Base-by-base conservation (phyloP, 2,888 invertebrate genomes). In the Capitulum mitella region DNA sequence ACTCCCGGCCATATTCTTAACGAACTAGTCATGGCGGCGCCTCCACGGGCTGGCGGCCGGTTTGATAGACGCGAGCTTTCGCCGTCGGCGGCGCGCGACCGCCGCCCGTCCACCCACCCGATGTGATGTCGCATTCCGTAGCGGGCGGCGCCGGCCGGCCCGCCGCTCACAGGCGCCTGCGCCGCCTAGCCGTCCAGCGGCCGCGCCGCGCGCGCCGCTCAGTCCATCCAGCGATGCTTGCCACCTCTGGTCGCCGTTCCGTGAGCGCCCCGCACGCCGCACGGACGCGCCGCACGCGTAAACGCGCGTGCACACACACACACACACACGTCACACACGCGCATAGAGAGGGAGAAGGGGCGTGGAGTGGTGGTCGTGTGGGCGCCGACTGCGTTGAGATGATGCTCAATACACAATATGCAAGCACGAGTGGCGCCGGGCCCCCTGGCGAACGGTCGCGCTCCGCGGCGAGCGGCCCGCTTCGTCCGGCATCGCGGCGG, bases 331-430 rank as follows among this genome's bases (percentile, higher is more conserved):
- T 22, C n/a, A n/a, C n/a, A n/a, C n/a, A n/a, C n/a, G n/a, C n/a
- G n/a, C n/a, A n/a, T n/a, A n/a, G n/a, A n/a, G n/a, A n/a, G n/a
- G n/a, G n/a, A n/a, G n/a, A n/a, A n/a, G n/a, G n/a, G n/a, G n/a
- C n/a, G n/a, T n/a, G n/a, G n/a, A n/a, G n/a, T n/a, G n/a, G n/a
- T n/a, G n/a, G n/a, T n/a, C n/a, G n/a, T n/a, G n/a, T n/a, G n/a
- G n/a, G n/a, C n/a, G n/a, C n/a, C n/a, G n/a, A n/a, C n/a, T n/a
- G n/a, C n/a, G n/a, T n/a, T n/a, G n/a, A n/a, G 51, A 6, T 1
- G 40, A 70, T 70, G 70, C 70, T 70, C 70, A 70, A 70, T 70
- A 70, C 40, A 70, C 8, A 40, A 26, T 70, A 70, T 70, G 70
- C 70, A 70, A 40, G 37, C 37, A 10, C 58, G 22, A 12, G 14